A percentile compares a stretch with the other conserved stretches of the same genome.
phyloP scores from a whole-genome alignment of 2,888 invertebrate genomes.

The Charanyca ferruginea region DNA sequence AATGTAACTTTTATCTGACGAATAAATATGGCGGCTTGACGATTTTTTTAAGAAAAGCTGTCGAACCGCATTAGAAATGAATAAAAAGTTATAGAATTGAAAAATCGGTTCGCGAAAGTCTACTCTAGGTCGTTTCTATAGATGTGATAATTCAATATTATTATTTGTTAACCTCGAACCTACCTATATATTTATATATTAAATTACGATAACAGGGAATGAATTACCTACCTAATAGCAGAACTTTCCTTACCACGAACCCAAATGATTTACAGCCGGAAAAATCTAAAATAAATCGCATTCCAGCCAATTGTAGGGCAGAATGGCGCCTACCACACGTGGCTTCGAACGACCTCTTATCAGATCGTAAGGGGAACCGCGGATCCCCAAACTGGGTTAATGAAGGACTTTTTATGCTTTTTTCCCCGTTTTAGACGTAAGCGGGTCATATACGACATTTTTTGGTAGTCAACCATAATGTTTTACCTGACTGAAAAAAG shows the following conservation, averaged over 20 bases:
- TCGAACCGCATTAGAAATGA: too few species aligned
- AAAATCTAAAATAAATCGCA: constrained; percentile 47
- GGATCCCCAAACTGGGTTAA: constrained; percentile 86
- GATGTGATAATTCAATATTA: background rate
- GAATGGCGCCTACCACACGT: constrained; percentile 52
- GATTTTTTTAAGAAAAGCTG: too few species aligned
- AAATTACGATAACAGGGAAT: background rate
- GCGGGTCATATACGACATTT: constrained; percentile 32
- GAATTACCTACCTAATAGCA: background rate
- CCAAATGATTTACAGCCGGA: constrained; percentile 43
- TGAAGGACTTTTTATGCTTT: constrained; percentile 79
- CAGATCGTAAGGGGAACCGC: constrained; percentile 83
- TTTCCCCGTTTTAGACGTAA: constrained; percentile 58
- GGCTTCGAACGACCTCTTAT: constrained; percentile 78
- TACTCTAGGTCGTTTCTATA: background rate
- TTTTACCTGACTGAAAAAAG: background rate
- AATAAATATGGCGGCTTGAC: too few species aligned
- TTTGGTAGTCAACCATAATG: background rate
- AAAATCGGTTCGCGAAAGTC: too few species aligned
- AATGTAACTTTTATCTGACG: too few species aligned
- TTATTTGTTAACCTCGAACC: background rate
- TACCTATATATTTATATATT: background rate
- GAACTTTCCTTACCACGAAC: constrained; percentile 11
- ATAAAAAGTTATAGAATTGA: too few species aligned
- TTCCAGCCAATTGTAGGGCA: constrained; percentile 56